Evolutionary conservation across 2,797 vertebrate species (phyloP).

Genomic region (Lagocephalus sceleratus): DNA sequence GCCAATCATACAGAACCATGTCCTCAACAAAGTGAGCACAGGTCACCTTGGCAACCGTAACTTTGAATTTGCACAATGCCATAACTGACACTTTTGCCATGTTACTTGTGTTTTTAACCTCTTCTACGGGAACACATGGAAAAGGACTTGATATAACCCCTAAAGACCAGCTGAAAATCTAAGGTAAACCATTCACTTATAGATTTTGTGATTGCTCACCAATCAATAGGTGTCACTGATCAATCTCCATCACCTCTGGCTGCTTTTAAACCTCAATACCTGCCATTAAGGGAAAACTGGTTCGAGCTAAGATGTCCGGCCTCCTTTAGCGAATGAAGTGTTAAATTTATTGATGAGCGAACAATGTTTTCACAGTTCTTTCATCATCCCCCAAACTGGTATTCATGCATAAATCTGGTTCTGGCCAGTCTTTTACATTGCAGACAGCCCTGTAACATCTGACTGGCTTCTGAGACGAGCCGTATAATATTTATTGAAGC

Average conservation of each 20-base stretch:
- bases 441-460: constrained; percentile 18
- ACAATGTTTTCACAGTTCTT: constrained; percentile 35
- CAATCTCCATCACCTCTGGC: constrained; percentile 34
- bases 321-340: constrained; percentile 14
- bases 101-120: too few relatives aligned
- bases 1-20: constrained; percentile 27
- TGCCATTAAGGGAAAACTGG: constrained; percentile 14
- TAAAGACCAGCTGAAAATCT: too few relatives aligned
- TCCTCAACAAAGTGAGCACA: constrained; percentile 66
- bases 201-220: too few relatives aligned
- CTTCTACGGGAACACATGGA: too few relatives aligned
- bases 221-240: constrained; percentile 24
- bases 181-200: too few relatives aligned
- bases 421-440: constrained; percentile 23
- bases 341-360: constrained; percentile 42
- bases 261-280: constrained; percentile 33
- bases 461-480: constrained; percentile 14
- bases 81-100: constrained; percentile 67
- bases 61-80: constrained; percentile 65
- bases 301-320: constrained; percentile 8
- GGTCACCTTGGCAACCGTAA: constrained; percentile 68
- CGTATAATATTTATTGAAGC: constrained; percentile 30
- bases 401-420: constrained; percentile 29
- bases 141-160: too few relatives aligned
- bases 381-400: constrained; percentile 29